Base-by-base conservation (phyloP, 2,797 vertebrate species). In the Macropodus opercularis region DNA sequence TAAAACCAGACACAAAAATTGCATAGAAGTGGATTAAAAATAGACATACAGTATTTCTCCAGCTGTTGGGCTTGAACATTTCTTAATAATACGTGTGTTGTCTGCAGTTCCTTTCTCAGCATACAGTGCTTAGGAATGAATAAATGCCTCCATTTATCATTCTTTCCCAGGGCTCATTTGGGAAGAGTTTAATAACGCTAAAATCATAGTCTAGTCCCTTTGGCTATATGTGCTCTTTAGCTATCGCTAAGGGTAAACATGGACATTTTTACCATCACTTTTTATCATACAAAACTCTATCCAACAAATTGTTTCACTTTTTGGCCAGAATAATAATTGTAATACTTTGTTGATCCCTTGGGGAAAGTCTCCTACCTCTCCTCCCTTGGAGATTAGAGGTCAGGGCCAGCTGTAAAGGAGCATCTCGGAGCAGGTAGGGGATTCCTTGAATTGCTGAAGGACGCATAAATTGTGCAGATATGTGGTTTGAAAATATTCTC, bases 271-370 rank as follows among this genome's bases (percentile, higher is more conserved):
- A 52, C 6, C 4, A 63, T 38, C 40, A 40, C 21, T 26, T 35
- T 41, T 57, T n/a, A n/a, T n/a, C n/a, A 74, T 72, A 19, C 61
- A 15, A 63, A 54, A 51, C 43, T 57, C 52, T 36, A 40, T 60
- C 19, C 34, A 49, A 23, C 6, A 62, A 74, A 65, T 61, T 38
- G 26, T 65, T 80, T 38, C 12, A 26, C 46, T 63, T 39, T 44
- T 31, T 10, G 13, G 8, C 14, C 17, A 26, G 18, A 56, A 56
- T 64, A 60, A 73, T 48, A 66, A 75, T 66, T 59, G 21, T 62
- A 48, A 74, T 57, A 40, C 57, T 65, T 65, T 79, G 73, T 77
- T 77, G 69, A 87, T 85, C 74, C 76, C 57, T 34, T 1, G 39
- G 49, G 65, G 79, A 76, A 74, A 70, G 62, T 75, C 46, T 59